Base-by-base conservation (phyloP, 2,888 invertebrate species). In the Amorpha juglandis region DNA sequence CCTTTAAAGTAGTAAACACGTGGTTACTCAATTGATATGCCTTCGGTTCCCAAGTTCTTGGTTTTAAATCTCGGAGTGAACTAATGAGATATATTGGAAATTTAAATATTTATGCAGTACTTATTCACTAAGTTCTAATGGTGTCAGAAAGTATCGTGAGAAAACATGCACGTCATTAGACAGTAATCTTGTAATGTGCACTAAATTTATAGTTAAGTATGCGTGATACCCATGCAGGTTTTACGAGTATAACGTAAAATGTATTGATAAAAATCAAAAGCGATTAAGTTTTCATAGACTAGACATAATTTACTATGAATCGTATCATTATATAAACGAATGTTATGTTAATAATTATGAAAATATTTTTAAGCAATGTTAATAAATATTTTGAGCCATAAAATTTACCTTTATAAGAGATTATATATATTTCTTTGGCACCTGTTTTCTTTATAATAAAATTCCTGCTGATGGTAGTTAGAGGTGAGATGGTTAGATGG, bases 51-150 rank as follows among this genome's bases (percentile, higher is more conserved):
- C 38, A 19, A 42, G 38, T 6, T n/a, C 38, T 55, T 58, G 58
- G 38, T 58, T 58, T 38, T 58, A 58, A 58, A 58, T 42, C 58
- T 58, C 42, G 11, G n/a, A 33, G 6, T 7, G 9, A 42, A 58
- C 58, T 58, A 55, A 55, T 58, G 58, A 58, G 58, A 58, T 58
- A 58, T 58, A 42, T 42, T 45, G 45, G 27, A 52, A 55, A 58
- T 58, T 58, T 58, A 58, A 58, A 58, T 58, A 55, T 58, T 58
- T 58, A 58, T 58, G 58, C 42, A 58, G 58, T 58, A 58, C 58
- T 58, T 52, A 52, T 27, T 58, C 38, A 58, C 55, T 55, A 11
- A 58, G 42, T 42, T 58, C 58, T 58, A 58, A 58, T 58, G 42
- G 58, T 38, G 58, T 42, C 33, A 11, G 52, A 52, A 38, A 42